These are phyloP conservation scores for Lordiphosa clarofinis DNA, from an alignment of 1,140 invertebrate genomes.

Conservation along the genomic window DNA sequence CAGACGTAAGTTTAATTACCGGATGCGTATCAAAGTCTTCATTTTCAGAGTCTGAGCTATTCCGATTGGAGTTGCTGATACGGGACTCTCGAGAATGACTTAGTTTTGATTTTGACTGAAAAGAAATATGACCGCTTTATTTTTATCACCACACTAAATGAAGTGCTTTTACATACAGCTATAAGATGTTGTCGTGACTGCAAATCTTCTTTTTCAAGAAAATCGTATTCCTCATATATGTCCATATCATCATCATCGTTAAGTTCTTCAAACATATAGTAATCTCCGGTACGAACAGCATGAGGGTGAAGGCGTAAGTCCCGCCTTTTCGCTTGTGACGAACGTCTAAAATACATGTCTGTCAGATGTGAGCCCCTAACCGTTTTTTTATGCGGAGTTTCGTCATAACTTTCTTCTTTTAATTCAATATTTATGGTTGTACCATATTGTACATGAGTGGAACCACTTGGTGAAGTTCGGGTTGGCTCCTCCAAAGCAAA, in stretches of 20 bases:
- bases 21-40: constrained; percentile 46
- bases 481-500: too few species aligned
- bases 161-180: constrained; percentile 18
- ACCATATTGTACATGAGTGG: not conserved
- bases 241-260: constrained; percentile 45
- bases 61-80: not conserved
- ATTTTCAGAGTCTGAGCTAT: constrained; percentile 40
- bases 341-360: constrained; percentile 21
- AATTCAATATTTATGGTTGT: not conserved
- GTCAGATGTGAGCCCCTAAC: not conserved
- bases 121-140: not conserved
- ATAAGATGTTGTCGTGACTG: constrained; percentile 24
- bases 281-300: constrained; percentile 51
- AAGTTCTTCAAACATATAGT: constrained; percentile 58
- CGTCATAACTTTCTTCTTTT: not conserved
- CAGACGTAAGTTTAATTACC: constrained; percentile 35
- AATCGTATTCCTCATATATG: constrained; percentile 51
- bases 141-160: not conserved
- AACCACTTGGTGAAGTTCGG: too few species aligned
- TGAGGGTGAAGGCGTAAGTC: constrained; percentile 52
- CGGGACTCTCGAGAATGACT: not conserved
- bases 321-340: constrained; percentile 23
- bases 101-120: constrained; percentile 19
- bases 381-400: not conserved
- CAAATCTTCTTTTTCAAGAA: constrained; percentile 50